phyloP scores from a whole-genome alignment of 2,113 vertebrate genomes.

The Leucopternis melanops region DNA sequence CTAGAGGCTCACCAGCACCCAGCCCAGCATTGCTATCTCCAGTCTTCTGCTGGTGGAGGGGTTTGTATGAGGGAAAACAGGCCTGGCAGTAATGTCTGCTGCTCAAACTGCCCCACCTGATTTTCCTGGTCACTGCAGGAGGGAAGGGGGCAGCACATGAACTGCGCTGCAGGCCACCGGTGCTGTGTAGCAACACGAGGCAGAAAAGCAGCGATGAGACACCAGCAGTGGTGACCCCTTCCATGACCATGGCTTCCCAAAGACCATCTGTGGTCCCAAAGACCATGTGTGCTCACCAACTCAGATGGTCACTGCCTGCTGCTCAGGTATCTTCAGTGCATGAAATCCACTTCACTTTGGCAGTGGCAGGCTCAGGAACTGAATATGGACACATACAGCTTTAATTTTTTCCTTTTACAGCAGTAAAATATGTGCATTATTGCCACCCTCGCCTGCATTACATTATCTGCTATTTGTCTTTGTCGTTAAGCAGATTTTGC shows the following conservation, averaged over 20 bases:
- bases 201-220: not conserved
- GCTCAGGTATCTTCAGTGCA: not conserved
- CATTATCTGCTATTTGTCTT: not conserved
- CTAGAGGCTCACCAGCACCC: not conserved
- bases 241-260: rapidly evolving
- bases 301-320: not conserved
- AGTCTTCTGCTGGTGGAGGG: not conserved
- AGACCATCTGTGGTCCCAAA: not conserved
- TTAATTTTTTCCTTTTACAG: not conserved
- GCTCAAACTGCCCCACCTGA: not conserved
- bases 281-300: rapidly evolving
- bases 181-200: rapidly evolving
- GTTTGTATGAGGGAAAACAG: rapidly evolving
- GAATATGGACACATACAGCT: not conserved
- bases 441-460: rapidly evolving
- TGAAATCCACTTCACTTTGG: not conserved
- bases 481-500: not conserved
- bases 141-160: not conserved
- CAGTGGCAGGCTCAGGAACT: not conserved
- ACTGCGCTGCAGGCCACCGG: not conserved
- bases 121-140: not conserved
- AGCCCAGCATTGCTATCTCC: not conserved
- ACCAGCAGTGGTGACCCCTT: rapidly evolving
- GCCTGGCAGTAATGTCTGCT: not conserved
- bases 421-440: not conserved